Conservation (phyloP, 2,888 invertebrate species). For the Gortyna flavago region DNA sequence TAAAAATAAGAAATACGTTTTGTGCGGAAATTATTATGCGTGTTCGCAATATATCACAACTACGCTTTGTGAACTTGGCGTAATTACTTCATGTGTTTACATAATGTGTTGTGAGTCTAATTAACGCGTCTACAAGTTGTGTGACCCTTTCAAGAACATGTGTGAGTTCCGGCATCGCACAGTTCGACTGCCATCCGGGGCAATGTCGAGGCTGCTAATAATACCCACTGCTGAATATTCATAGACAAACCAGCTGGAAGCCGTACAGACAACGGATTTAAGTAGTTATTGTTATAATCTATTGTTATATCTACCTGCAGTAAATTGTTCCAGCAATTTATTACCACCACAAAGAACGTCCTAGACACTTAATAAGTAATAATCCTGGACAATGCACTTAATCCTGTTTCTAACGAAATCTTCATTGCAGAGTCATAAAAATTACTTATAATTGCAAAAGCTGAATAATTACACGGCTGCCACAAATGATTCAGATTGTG, state of each 20-base stretch:
- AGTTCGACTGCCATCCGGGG: conserved; percentile 59
- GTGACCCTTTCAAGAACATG: conserved; percentile 64
- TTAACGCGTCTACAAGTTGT: conserved; percentile 53
- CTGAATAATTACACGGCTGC: conserved; percentile 71
- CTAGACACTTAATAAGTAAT: conserved; percentile 20
- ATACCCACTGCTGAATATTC: conserved; percentile 49
- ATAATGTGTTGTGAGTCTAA: conserved; percentile 54
- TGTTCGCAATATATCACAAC: conserved; percentile 47
- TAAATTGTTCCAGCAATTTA: conserved; percentile 29
- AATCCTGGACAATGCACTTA: conserved; percentile 37
- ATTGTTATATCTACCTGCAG: conserved; percentile 43
- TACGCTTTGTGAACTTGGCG: conserved; percentile 40
- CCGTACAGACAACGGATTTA: conserved; percentile 33
- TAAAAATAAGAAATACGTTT: conserved; percentile 42
- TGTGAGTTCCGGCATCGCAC: conserved; percentile 61
- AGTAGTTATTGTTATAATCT: conserved; percentile 38
- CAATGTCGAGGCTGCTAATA: conserved; percentile 68
- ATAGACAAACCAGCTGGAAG: conserved; percentile 32
- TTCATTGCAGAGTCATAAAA: conserved; percentile 54
- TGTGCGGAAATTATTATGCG: conserved; percentile 49
- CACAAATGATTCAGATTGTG: conserved; percentile 77
- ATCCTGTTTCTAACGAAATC: conserved; percentile 36
- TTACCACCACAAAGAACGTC: conserved; percentile 27
- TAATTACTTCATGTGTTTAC: conserved; percentile 62
- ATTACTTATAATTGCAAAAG: conserved; percentile 69